Evolutionary conservation across 1,140 invertebrate species (phyloP).

Genomic region (Eubasilissa regina): DNA sequence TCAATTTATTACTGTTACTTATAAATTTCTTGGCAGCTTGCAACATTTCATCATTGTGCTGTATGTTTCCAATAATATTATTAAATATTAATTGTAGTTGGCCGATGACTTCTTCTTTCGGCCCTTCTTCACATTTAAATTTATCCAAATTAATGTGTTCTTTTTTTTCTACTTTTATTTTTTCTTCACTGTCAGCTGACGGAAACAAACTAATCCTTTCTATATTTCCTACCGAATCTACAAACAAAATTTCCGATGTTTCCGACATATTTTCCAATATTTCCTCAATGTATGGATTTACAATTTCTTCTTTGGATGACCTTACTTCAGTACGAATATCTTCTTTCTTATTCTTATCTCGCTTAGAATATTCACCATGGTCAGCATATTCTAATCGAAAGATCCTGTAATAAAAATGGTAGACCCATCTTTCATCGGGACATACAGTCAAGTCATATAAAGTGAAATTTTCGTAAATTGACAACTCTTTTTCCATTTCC

Average conservation of each 20-base stretch:
- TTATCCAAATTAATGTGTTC: background rate
- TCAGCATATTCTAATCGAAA: background rate
- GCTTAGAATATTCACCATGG: background rate
- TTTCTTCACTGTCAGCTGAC: background rate
- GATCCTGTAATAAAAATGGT: constrained; percentile 39
- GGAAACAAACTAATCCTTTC: constrained; percentile 27
- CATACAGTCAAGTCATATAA: constrained; percentile 23
- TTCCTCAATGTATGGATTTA: constrained; percentile 17
- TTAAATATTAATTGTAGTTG: constrained; percentile 37
- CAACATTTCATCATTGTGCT: background rate
- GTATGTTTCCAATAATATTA: constrained; percentile 30
- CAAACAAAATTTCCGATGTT: constrained; percentile 42
- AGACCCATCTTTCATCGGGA: constrained; percentile 41
- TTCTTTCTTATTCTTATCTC: constrained; percentile 6
- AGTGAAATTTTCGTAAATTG: constrained; percentile 15
- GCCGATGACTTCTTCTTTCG: background rate
- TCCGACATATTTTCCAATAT: constrained; percentile 39
- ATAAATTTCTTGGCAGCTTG: constrained; percentile 28
- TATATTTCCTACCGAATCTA: constrained; percentile 33
- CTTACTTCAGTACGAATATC: background rate
- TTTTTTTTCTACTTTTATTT: background rate
- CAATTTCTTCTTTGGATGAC: background rate
- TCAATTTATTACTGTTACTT: constrained; percentile 12
- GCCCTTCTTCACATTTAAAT: background rate
- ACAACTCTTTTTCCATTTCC: constrained; percentile 32